phyloP scores from a whole-genome alignment of 2,888 invertebrate species.

The Tricholauxania praeusta region DNA sequence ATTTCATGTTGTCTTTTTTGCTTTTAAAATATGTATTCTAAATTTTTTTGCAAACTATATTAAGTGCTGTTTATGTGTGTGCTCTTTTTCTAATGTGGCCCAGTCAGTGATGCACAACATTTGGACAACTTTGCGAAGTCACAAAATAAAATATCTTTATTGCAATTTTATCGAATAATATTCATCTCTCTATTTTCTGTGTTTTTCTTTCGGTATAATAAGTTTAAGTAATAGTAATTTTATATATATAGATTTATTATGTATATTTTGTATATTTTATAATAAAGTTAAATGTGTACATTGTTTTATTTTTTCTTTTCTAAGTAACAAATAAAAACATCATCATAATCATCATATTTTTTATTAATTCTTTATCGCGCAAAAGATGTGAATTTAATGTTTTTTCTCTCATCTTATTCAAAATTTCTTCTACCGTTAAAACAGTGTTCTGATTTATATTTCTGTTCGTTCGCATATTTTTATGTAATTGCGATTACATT shows the following conservation, averaged over 20 bases:
- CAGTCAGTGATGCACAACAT: too few relatives aligned
- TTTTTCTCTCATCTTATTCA: background rate
- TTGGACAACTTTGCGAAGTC: too few relatives aligned
- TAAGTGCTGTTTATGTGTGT: too few relatives aligned
- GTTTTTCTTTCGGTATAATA: constrained; percentile 20
- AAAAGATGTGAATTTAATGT: constrained; percentile 16
- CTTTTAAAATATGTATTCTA: too few relatives aligned
- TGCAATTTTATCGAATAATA: constrained; percentile 26
- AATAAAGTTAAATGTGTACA: constrained; percentile 43
- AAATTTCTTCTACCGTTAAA: constrained; percentile 3
- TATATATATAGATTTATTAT: constrained; percentile 33
- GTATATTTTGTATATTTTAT: constrained; percentile 37
- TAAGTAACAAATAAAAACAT: constrained; percentile 39
- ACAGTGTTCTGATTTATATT: background rate
- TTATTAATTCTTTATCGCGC: constrained; percentile 8
- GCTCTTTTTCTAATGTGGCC: too few relatives aligned
- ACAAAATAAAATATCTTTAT: too few relatives aligned
- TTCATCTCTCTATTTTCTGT: constrained; percentile 29
- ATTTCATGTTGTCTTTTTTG: too few relatives aligned
- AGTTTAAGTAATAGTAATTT: constrained; percentile 29
- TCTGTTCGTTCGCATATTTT: constrained; percentile 19
- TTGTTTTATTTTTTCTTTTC: constrained; percentile 32
- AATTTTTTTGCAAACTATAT: too few relatives aligned
- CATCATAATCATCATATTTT: constrained; percentile 14
- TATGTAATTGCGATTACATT: background rate